phyloP scores from a whole-genome alignment of 2,113 vertebrate species.

The Callospermophilus lateralis region DNA sequence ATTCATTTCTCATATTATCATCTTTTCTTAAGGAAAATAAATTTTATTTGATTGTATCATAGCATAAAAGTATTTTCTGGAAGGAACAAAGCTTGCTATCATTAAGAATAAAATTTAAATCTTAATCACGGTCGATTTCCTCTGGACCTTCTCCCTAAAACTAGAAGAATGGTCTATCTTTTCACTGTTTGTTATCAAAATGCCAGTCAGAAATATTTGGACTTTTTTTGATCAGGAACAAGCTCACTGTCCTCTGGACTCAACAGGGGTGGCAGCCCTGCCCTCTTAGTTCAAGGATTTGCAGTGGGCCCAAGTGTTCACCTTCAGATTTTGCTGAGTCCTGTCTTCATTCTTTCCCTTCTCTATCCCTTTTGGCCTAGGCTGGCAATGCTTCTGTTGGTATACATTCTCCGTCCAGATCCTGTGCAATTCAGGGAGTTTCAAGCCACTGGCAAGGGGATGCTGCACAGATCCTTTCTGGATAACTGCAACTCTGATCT shows the following conservation, averaged over 20 bases:
- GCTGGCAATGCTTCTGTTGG: neutral
- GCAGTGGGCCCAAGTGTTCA: neutral
- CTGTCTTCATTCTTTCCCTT: neutral
- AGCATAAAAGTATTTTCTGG: neutral
- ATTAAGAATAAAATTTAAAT: neutral
- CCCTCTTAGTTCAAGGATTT: neutral
- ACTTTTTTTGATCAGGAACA: neutral
- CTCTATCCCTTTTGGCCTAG: neutral
- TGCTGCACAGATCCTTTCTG: neutral
- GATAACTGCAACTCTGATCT: neutral
- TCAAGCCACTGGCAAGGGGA: neutral
- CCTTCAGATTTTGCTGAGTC: neutral
- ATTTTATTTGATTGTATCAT: neutral
- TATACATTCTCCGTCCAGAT: neutral
- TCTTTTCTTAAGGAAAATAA: neutral
- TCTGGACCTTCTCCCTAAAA: neutral
- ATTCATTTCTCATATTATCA: neutral
- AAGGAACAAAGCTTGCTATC: neutral
- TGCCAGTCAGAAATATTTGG: neutral
- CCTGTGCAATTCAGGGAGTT: neutral
- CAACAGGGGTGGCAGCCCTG: accelerated
- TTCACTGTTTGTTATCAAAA: neutral
- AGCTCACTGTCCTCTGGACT: accelerated
- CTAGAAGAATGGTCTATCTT: neutral
- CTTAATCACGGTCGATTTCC: neutral